These are phyloP conservation scores for Holacanthella duospinosa DNA, from an alignment of 2,888 invertebrate genomes.

Conservation along the genomic window DNA sequence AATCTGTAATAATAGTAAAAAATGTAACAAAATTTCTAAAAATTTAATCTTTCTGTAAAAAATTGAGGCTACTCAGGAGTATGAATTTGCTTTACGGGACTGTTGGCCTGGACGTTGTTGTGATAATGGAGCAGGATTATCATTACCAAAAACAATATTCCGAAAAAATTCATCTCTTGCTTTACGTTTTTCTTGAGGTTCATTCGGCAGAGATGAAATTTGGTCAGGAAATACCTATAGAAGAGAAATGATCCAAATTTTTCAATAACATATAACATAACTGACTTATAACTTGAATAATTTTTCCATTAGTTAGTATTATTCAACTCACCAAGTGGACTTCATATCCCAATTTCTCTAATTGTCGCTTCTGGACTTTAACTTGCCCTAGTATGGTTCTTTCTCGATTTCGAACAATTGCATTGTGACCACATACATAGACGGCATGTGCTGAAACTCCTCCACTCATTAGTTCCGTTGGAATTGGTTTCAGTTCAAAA, in stretches of 20 bases:
- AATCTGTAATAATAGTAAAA: no score
- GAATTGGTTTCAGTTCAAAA: conserved; percentile 18
- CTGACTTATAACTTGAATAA: background rate
- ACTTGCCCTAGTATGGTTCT: conserved; percentile 19
- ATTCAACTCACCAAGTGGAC: conserved; percentile 18
- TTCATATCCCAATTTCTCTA: conserved; percentile 26
- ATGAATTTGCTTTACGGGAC: no score
- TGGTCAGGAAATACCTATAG: background rate
- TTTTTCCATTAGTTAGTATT: no score
- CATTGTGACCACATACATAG: conserved; percentile 11
- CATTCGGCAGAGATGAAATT: background rate
- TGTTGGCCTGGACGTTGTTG: no score
- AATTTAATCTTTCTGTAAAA: background rate
- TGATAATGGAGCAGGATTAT: no score
- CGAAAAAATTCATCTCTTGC: background rate
- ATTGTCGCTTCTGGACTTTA: conserved; percentile 20
- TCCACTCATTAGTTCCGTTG: background rate
- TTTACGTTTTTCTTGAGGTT: background rate
- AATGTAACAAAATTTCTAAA: background rate
- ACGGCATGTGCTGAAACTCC: conserved; percentile 13
- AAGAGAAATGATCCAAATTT: background rate
- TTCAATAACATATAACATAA: background rate
- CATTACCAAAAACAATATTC: background rate
- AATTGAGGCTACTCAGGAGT: background rate
- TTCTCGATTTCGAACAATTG: conserved; percentile 8